Base-by-base conservation (phyloP, 2,888 invertebrate species). In the Micropterix aruncella region DNA sequence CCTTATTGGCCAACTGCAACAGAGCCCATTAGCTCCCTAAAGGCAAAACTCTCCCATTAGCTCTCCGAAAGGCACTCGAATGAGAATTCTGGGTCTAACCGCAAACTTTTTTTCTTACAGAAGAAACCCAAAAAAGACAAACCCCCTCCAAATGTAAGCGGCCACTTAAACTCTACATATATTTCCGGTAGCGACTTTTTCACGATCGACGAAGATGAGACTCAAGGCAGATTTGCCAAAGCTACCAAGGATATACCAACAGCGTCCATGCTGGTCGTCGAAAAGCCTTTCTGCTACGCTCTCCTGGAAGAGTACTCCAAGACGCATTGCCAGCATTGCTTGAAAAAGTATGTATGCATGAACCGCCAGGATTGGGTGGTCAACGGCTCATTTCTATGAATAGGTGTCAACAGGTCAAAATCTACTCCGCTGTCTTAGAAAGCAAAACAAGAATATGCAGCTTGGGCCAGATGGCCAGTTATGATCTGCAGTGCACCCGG, bases 251-350 rank as follows among this genome's bases (percentile, higher is more conserved):
- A 83, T 53, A 79, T 91, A 7, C 64, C 71, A 49, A 76, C 81
- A 2, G 90, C 90, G 0, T 82, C 86, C 54, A 70, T 81, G 42
- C 58, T 91, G 45, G 60, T 85, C 0, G 67, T 81, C 5, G 90
- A 91, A 57, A 75, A 74, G 49, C 79, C 91, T 1, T 77, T 81
- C 54, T 80, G 82, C 45, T 73, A 80, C 0, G 81, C 80, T 17
- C 62, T 90, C 12, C 64, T 88, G 19, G 75, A 74, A 38, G 81
- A 84, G 56, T 80, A 75, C 57, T 60, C 74, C 1, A 68, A 71
- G 48, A 76, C 77, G 0, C 83, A 86, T 58, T 87, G 87, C 56
- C 80, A 81, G 50, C 66, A 81, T 53, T 87, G 87, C 57, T 79
- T 82, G 50, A 59, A 70, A 38, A 76, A 79, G 81, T 81, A 63